A percentile compares a stretch with the other conserved stretches of the same genome.
These are phyloP conservation scores for Idaea dimidiata DNA, from an alignment of 2,888 invertebrate species.

Conservation along the genomic window DNA sequence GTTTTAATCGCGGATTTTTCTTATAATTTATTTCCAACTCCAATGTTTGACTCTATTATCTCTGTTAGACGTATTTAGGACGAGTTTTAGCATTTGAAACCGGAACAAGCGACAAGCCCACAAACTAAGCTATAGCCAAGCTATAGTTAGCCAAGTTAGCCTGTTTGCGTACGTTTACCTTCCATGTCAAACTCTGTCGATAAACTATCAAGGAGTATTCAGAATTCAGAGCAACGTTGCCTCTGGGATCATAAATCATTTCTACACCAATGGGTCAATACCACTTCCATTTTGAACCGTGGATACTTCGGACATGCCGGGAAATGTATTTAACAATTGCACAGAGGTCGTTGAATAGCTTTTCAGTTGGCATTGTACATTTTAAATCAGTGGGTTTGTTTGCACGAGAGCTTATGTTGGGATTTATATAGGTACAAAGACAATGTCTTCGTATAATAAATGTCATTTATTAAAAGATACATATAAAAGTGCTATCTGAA, in stretches of 20 bases:
- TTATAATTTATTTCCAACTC: no score
- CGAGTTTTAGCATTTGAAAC: background rate
- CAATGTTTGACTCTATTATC: no score
- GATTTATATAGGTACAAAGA: background rate
- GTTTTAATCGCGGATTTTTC: no score
- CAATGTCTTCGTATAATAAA: no score
- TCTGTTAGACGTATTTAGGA: no score
- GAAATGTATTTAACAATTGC: background rate
- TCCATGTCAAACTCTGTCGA: background rate
- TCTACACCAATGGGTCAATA: constrained; percentile 1
- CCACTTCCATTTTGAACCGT: background rate
- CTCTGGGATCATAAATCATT: background rate
- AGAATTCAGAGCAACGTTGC: background rate
- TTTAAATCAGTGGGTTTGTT: no score
- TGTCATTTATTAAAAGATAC: no score
- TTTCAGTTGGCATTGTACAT: background rate
- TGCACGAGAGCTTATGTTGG: background rate
- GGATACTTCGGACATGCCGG: background rate
- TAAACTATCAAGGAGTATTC: background rate
- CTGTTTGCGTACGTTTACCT: background rate
- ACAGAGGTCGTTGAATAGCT: background rate
- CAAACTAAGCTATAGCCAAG: background rate
- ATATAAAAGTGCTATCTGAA: no score
- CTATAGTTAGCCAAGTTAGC: background rate
- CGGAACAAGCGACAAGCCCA: background rate